phyloP scores from a whole-genome alignment of 2,113 vertebrate species.

The Speoplatyrhinus poulsoni region DNA sequence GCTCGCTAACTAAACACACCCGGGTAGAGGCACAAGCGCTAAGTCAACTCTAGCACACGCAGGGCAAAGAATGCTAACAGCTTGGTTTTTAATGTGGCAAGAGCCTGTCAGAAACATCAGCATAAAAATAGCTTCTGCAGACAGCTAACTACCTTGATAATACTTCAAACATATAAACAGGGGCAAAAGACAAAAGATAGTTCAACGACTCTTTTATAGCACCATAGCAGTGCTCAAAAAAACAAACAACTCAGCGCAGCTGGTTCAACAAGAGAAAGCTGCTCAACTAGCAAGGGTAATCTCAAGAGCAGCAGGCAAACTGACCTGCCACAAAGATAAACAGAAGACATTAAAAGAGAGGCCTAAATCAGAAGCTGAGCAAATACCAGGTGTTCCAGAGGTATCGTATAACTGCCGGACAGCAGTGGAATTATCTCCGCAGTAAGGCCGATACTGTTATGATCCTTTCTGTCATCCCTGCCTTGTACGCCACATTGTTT shows the following conservation, averaged over 20 bases:
- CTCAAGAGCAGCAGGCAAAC: slow-evolving; percentile 66
- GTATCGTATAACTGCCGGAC: slow-evolving; percentile 58
- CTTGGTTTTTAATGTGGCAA: slow-evolving; percentile 72
- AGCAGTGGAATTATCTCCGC: slow-evolving; percentile 55
- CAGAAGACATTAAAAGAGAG: slow-evolving; percentile 57
- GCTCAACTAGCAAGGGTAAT: slow-evolving; percentile 37
- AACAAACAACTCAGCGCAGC: slow-evolving; percentile 67
- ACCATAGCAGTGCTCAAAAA: slow-evolving; percentile 38
- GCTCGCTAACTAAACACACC: slow-evolving; percentile 50
- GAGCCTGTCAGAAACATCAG: slow-evolving; percentile 42
- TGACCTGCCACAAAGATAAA: slow-evolving; percentile 56
- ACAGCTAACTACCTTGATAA: slow-evolving; percentile 31
- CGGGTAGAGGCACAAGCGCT: slow-evolving; percentile 30
- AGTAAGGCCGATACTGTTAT: slow-evolving; percentile 65
- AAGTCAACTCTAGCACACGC: slow-evolving; percentile 54
- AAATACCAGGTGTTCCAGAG: slow-evolving; percentile 69
- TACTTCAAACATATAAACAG: slow-evolving; percentile 14
- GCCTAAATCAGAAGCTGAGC: slow-evolving; percentile 67
- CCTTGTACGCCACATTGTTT: slow-evolving; percentile 55
- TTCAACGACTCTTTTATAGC: slow-evolving; percentile 59
- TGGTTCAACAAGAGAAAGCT: slow-evolving; percentile 68
- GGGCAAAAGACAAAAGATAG: slow-evolving; percentile 50
- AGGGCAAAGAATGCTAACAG: slow-evolving; percentile 64
- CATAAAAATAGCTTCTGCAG: slow-evolving; percentile 26
- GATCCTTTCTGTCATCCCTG: slow-evolving; percentile 59